Base-by-base conservation (phyloP, 2,888 invertebrate species). In the Brachynemurus nebulosus region DNA sequence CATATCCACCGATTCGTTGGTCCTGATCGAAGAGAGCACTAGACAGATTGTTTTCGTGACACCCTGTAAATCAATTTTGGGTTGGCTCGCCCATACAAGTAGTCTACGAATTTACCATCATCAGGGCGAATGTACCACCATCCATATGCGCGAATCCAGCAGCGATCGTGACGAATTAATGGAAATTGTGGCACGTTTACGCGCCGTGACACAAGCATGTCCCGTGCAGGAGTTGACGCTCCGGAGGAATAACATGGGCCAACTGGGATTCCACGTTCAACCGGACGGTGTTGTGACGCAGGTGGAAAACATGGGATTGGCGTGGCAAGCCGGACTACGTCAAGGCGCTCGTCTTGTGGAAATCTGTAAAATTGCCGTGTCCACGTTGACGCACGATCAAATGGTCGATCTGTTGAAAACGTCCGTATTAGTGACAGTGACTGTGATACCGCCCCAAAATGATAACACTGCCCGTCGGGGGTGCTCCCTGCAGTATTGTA, bases 241-340 rank as follows among this genome's bases (percentile, higher is more conserved):
- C 47, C 78, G 81, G 55, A 71, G 92, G 16, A 91, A 89, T 58
- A 76, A 77, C 41, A 72, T 84, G 54, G 82, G 86, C 11, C 91
- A 91, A 59, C 73, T 93, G 39, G 92, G 90, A 11, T 86, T 86
- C 64, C 86, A 86, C 64, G 89, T 92, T 27, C 90, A 91, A 58
- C 86, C 86, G 12, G 92, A 92, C 63, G 95, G 95, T 3, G 78
- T 95, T 18, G 90, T 95, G 21, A 92, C 92, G 3, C 85, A 91
- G 56, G 91, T 93, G n/a, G 92, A 92, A 60, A 72, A 69, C 54
- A 67, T 73, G 60, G 78, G 76, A 19, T 67, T 69, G 25, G 83
- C 85, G 21, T 80, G 79, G 66, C 76, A 80, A 46, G 86, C 89
- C 2, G 95, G 93, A n/a, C 71, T 96, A 38, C 68, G 86, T 38